Percentiles rank a stretch among this genome's conserved stretches.
Conservation (phyloP, 2,888 invertebrate genomes). For the Limnephilus auricula region DNA sequence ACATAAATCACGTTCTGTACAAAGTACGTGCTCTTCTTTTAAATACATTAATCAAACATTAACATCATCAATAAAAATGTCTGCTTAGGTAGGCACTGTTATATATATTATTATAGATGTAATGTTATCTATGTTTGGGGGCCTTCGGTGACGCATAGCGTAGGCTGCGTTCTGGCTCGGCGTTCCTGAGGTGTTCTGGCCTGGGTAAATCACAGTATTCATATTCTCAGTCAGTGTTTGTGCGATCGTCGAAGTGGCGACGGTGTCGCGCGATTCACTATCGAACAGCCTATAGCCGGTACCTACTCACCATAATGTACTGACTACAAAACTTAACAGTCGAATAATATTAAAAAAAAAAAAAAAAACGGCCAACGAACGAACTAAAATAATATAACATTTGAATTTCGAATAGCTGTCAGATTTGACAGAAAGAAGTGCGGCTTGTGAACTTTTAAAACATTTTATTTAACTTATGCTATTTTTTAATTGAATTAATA, state of each 20-base stretch:
- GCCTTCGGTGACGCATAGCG: slow-evolving; percentile 13
- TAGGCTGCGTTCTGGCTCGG: background rate
- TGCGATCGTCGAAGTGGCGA: slow-evolving; percentile 48
- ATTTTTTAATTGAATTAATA: background rate
- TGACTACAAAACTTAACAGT: background rate
- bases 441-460: background rate
- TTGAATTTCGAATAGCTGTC: slow-evolving; percentile 21
- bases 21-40: background rate
- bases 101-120: background rate
- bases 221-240: slow-evolving; percentile 42
- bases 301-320: slow-evolving; percentile 18
- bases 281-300: slow-evolving; percentile 46
- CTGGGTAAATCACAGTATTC: slow-evolving; percentile 40
- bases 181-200: slow-evolving; percentile 33
- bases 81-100: background rate
- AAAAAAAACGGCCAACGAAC: slow-evolving; percentile 33
- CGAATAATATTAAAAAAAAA: slow-evolving; percentile 38
- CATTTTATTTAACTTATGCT: background rate
- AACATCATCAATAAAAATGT: background rate
- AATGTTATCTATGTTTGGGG: background rate
- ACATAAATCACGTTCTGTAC: background rate
- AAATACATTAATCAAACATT: background rate
- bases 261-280: slow-evolving; percentile 37
- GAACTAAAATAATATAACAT: slow-evolving; percentile 28
- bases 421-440: slow-evolving; percentile 22